phyloP scores from a whole-genome alignment of 1,140 invertebrate genomes.

The Dinothrombium tinctorium region DNA sequence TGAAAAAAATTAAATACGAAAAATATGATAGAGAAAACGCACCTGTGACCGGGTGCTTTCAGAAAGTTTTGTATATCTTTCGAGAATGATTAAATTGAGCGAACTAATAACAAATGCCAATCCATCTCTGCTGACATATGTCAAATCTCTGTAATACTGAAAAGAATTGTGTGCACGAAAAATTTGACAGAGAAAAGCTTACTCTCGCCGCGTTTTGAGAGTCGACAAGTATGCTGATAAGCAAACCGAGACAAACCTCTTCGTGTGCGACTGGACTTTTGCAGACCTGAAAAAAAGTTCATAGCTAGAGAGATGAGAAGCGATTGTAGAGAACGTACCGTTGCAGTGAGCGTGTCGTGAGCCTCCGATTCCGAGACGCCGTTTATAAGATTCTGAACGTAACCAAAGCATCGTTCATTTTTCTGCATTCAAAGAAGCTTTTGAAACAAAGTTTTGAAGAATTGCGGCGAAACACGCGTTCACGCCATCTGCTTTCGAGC shows the following conservation, averaged over 20 bases:
- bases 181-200: slow-evolving; percentile 12
- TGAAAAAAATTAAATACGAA: background rate
- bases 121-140: slow-evolving; percentile 63
- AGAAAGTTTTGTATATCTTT: slow-evolving; percentile 62
- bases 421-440: slow-evolving; percentile 35
- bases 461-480: background rate
- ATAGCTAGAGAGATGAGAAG: background rate
- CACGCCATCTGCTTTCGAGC: background rate
- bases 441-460: background rate
- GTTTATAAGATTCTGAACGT: slow-evolving; percentile 43
- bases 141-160: slow-evolving; percentile 67
- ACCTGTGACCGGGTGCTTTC: slow-evolving; percentile 50
- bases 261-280: slow-evolving; percentile 55
- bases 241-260: slow-evolving; percentile 57
- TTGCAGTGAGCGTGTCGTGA: slow-evolving; percentile 65
- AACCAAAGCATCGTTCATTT: slow-evolving; percentile 54
- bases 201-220: slow-evolving; percentile 49
- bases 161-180: slow-evolving; percentile 17
- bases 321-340: slow-evolving; percentile 25
- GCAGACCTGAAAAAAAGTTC: slow-evolving; percentile 24
- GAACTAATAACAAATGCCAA: slow-evolving; percentile 49
- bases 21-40: slow-evolving; percentile 7
- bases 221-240: slow-evolving; percentile 70
- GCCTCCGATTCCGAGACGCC: slow-evolving; percentile 76
- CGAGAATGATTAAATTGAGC: slow-evolving; percentile 56